These are phyloP conservation scores for Struthidea cinerea DNA, from an alignment of 2,113 vertebrate genomes.

Conservation along the genomic window DNA sequence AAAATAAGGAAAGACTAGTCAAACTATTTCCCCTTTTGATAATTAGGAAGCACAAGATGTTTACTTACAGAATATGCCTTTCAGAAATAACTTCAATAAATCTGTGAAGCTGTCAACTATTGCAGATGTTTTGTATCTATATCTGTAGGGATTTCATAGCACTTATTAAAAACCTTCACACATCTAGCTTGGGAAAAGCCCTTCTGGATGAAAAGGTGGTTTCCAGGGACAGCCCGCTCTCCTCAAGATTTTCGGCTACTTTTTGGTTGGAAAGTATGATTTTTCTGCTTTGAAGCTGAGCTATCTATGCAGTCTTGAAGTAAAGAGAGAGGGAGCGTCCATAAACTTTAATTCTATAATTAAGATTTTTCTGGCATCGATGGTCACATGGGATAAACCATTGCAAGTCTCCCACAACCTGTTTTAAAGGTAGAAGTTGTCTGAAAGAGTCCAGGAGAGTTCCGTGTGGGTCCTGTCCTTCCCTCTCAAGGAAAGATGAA, in stretches of 20 bases:
- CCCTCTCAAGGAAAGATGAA: not conserved
- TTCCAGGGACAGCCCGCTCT: not conserved
- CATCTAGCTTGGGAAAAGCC: constrained; percentile 15
- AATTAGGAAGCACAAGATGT: constrained; percentile 12
- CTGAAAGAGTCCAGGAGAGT: not conserved
- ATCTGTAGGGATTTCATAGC: constrained; percentile 39
- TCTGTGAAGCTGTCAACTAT: constrained; percentile 32
- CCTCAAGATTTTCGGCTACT: not conserved
- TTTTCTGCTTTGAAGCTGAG: not conserved
- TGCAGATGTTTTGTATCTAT: constrained; percentile 40
- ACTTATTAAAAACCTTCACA: constrained; percentile 47
- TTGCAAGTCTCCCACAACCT: not conserved
- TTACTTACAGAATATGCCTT: constrained; percentile 36
- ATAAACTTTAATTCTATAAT: not conserved
- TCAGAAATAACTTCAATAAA: constrained; percentile 53
- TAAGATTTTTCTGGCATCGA: not conserved
- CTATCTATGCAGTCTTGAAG: not conserved
- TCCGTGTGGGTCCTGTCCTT: not conserved
- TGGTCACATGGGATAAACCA: not conserved
- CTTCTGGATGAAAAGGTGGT: constrained; percentile 9
- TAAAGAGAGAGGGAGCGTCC: not conserved
- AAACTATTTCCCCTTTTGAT: constrained; percentile 33
- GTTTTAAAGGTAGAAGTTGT: not conserved
- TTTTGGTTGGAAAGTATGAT: not conserved
- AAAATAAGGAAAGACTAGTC: not conserved